Evolutionary conservation across 2,797 vertebrate species (phyloP), one percentile per base, ranked within the genome.

Genomic region (Streptopelia turtur): DNA sequence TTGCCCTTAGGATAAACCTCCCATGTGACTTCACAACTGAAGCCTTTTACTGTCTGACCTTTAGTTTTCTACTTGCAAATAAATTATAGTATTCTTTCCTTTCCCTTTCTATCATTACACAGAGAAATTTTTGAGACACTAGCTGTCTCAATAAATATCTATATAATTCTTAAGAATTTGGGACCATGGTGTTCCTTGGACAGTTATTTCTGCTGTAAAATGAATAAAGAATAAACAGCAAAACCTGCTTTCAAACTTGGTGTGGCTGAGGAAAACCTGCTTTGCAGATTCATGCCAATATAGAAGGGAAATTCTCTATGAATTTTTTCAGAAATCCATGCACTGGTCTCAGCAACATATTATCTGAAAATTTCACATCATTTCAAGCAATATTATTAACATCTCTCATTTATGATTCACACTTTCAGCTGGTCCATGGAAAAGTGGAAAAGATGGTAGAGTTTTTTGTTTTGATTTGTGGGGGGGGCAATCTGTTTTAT

Each of bases 391-490:
- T 24, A 8, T 35, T 47, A 28, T 50, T 75, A 37, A 33, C 5
- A 12, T 66, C 1, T 80, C 9, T 59, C 37, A 6, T 33, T 21
- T 70, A 16, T 37, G 31, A 57, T 25, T 71, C 13, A 15, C 41
- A 5, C 0, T 80, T 90, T 83, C 7, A 18, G 57, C 21, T 63
- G 4, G 1, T 50, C 25, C 1, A 1, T 17, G 16, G 13, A 45
- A 60, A 7, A 5, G 43, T 43, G 43, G 43, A 43, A 14, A 43
- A 24, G 77, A 11, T 0, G 1, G 1, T 39, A 27, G 0, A 0
- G 1, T 16, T 79, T 76, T 61, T 28, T n/a, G 2, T 1, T 75
- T 56, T 59, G 14, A 16, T 52, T 87, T 68, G 11, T 13, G 37
- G 37, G 5, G 13, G 2, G 7, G 1, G 9, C 6, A n/a, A 66